Percentiles rank a stretch among this genome's conserved stretches.
phyloP scores from a whole-genome alignment of 2,888 invertebrate genomes.

The Oscheius sp. region DNA sequence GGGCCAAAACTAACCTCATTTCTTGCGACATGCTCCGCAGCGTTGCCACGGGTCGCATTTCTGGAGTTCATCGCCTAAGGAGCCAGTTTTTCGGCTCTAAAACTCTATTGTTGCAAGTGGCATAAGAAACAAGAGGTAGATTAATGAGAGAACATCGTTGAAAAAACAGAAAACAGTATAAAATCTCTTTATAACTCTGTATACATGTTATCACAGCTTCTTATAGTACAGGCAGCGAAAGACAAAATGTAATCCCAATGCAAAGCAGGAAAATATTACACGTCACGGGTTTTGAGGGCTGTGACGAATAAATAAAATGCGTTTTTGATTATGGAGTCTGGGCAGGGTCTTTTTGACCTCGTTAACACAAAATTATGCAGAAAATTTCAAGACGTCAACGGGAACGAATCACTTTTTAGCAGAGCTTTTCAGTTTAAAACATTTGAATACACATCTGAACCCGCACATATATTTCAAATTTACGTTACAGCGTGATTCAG shows the following conservation, averaged over 20 bases:
- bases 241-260: neutral
- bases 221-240: constrained; percentile 2
- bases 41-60: neutral
- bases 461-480: too few relatives aligned
- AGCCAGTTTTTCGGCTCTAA: neutral
- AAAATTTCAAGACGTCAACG: too few relatives aligned
- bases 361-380: too few relatives aligned
- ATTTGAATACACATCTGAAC: too few relatives aligned
- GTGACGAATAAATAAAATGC: neutral
- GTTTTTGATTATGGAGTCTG: neutral
- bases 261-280: neutral
- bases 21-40: constrained; percentile 24
- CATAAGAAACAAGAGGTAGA: neutral
- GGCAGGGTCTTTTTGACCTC: too few relatives aligned
- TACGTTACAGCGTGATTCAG: too few relatives aligned
- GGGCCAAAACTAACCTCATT: constrained; percentile 4
- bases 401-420: too few relatives aligned
- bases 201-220: neutral
- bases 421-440: too few relatives aligned
- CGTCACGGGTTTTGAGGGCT: neutral
- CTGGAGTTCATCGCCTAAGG: constrained; percentile 13
- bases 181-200: constrained; percentile 10
- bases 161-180: constrained; percentile 1
- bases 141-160: neutral
- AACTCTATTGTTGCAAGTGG: neutral